A percentile compares a stretch with the other conserved stretches of the same genome.
Conservation (phyloP, 2,888 invertebrate species). For the Lumbricus terrestris region DNA sequence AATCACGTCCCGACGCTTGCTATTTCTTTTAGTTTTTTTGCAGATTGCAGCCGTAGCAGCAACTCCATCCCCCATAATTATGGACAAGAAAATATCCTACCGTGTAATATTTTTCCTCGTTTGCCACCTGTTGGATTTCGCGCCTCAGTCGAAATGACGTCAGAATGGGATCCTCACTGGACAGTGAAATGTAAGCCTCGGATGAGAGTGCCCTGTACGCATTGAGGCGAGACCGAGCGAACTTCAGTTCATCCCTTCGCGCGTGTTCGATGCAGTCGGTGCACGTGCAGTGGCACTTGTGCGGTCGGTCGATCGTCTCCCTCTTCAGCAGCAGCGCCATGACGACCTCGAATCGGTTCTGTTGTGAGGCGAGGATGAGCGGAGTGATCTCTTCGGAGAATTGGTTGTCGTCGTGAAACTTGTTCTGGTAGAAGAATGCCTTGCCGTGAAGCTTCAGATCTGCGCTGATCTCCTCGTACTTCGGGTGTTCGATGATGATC, state of each 20-base stretch:
- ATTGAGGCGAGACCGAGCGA: slow-evolving; percentile 55
- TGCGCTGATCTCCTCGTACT: slow-evolving; percentile 45
- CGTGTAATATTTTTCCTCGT: slow-evolving; percentile 56
- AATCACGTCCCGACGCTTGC: no score
- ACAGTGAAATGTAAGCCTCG: slow-evolving; percentile 56
- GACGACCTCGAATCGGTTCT: slow-evolving; percentile 38
- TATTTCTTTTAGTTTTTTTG: no score
- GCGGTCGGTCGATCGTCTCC: slow-evolving; percentile 53
- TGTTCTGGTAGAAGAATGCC: slow-evolving; percentile 48
- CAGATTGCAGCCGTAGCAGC: no score
- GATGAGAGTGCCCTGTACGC: slow-evolving; percentile 54
- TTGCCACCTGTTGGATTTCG: slow-evolving; percentile 49
- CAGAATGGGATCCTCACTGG: slow-evolving; percentile 55
- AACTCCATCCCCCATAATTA: no score
- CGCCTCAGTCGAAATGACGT: slow-evolving; percentile 53
- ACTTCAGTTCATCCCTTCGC: slow-evolving; percentile 54
- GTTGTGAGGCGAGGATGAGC: slow-evolving; percentile 37
- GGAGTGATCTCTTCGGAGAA: slow-evolving; percentile 39
- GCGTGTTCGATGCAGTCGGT: slow-evolving; percentile 48
- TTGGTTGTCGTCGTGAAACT: slow-evolving; percentile 36
- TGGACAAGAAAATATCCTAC: slow-evolving; percentile 45
- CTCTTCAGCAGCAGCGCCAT: slow-evolving; percentile 47
- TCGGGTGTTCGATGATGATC: slow-evolving; percentile 54
- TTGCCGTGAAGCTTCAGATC: slow-evolving; percentile 48
- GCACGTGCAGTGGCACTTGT: slow-evolving; percentile 54